Conservation (phyloP, 1,140 invertebrate species). For the Trichogramma pretiosum region DNA sequence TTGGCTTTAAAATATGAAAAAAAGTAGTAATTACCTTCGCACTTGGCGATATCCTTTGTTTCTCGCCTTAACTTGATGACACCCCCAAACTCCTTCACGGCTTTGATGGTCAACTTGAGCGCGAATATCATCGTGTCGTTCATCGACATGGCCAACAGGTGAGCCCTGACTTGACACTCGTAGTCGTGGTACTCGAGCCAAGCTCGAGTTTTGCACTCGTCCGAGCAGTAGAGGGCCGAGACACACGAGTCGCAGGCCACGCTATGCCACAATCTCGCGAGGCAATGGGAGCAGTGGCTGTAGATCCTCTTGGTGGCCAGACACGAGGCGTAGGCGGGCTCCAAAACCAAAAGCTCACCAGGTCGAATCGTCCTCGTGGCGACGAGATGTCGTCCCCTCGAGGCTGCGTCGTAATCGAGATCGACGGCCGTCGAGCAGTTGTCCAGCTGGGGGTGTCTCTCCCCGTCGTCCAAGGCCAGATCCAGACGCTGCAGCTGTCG, state of each 20-base stretch:
- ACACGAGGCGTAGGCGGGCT: slow-evolving; percentile 63
- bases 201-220: slow-evolving; percentile 54
- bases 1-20: no score
- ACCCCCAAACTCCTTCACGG: slow-evolving; percentile 44
- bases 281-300: slow-evolving; percentile 67
- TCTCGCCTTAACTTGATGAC: slow-evolving; percentile 42
- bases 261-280: slow-evolving; percentile 49
- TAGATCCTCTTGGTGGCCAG: slow-evolving; percentile 50
- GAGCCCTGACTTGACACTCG: slow-evolving; percentile 64
- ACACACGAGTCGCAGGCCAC: slow-evolving; percentile 58
- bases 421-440: slow-evolving; percentile 50
- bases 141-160: slow-evolving; percentile 49
- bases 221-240: slow-evolving; percentile 60
- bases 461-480: slow-evolving; percentile 21
- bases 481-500: slow-evolving; percentile 15
- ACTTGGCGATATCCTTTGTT: slow-evolving; percentile 38
- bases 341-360: slow-evolving; percentile 67
- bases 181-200: slow-evolving; percentile 58
- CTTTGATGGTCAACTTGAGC: slow-evolving; percentile 53
- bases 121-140: slow-evolving; percentile 58
- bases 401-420: slow-evolving; percentile 38
- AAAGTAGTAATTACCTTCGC: slow-evolving; percentile 31
- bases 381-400: slow-evolving; percentile 53
- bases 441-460: slow-evolving; percentile 12
- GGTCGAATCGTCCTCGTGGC: slow-evolving; percentile 54